Conservation (phyloP, 2,888 invertebrate genomes). For the Coelinius sp. region DNA sequence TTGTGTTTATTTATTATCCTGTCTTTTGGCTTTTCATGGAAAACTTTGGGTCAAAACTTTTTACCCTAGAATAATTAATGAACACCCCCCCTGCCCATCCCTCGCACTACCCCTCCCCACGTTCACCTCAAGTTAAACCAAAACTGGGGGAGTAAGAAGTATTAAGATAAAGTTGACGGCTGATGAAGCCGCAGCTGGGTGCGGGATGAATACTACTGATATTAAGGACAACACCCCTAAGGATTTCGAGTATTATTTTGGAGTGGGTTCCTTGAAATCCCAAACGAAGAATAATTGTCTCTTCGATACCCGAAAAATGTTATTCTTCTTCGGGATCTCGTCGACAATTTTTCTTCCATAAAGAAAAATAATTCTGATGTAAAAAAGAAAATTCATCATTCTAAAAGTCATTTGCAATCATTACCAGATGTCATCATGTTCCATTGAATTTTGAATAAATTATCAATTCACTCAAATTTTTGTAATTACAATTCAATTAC, state of each 20-base stretch:
- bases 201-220: slow-evolving; percentile 28
- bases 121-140: background rate
- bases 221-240: slow-evolving; percentile 31
- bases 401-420: too few species aligned
- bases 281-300: background rate
- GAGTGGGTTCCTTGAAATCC: background rate
- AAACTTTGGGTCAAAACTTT: slow-evolving; percentile 44
- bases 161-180: slow-evolving; percentile 20
- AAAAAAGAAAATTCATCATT: too few species aligned
- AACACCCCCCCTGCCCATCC: background rate
- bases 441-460: too few species aligned
- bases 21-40: slow-evolving; percentile 1
- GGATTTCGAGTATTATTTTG: slow-evolving; percentile 3
- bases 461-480: too few species aligned
- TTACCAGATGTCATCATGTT: too few species aligned
- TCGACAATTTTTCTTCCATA: too few species aligned
- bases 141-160: background rate
- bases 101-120: background rate
- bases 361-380: too few species aligned
- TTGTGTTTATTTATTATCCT: slow-evolving; percentile 9
- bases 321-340: slow-evolving; percentile 3
- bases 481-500: too few species aligned
- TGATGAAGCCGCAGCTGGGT: slow-evolving; percentile 16
- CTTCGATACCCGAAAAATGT: background rate
- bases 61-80: slow-evolving; percentile 28